A percentile compares a stretch with the other conserved stretches of the same genome.
Evolutionary conservation across 2,888 invertebrate genomes (phyloP).

Genomic region (Ornithoptera alexandrae): DNA sequence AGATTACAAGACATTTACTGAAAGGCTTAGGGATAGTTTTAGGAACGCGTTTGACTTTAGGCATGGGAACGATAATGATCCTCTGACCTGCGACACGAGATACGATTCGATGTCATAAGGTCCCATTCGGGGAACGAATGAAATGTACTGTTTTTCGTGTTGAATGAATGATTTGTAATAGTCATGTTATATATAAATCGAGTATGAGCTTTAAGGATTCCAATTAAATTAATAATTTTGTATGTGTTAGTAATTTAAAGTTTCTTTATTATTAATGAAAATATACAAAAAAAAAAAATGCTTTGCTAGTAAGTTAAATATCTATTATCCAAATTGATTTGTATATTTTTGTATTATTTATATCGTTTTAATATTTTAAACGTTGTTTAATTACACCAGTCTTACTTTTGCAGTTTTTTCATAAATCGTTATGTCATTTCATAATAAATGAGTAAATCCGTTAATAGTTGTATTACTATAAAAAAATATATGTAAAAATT

Average conservation of each 20-base stretch:
- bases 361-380: no score
- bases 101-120: constrained; percentile 81
- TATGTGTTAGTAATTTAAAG: background rate
- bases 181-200: constrained; percentile 11
- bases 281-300: no score
- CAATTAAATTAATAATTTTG: constrained; percentile 8
- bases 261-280: background rate
- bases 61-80: constrained; percentile 61
- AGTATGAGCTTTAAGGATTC: constrained; percentile 22
- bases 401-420: no score
- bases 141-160: background rate
- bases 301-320: no score
- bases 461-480: no score
- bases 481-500: no score
- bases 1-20: constrained; percentile 92
- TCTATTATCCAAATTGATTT: no score
- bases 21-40: constrained; percentile 89
- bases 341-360: no score
- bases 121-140: constrained; percentile 16
- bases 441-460: no score
- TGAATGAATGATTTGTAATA: constrained; percentile 2
- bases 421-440: no score
- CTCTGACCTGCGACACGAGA: constrained; percentile 64
- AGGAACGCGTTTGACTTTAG: constrained; percentile 65
- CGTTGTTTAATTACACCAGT: no score